Conservation (phyloP, 2,113 vertebrate species). For the Protobothrops mucrosquamatus region DNA sequence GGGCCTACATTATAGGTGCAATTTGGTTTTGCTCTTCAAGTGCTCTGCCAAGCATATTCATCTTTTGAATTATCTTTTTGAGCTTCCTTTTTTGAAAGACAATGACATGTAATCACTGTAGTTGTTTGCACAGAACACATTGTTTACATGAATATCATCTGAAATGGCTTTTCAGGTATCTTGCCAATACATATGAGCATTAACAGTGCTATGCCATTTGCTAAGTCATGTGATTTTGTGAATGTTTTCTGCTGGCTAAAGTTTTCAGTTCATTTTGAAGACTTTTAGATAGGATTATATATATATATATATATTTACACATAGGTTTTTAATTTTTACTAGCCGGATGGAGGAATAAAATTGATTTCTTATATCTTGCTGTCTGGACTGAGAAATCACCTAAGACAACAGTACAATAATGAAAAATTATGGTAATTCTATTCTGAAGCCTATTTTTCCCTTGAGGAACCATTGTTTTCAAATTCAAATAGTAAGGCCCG, state of each 20-base stretch:
- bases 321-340: not conserved
- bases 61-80: not conserved
- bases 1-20: not conserved
- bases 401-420: not conserved
- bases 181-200: not conserved
- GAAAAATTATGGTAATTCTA: not conserved
- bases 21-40: slow-evolving; percentile 38
- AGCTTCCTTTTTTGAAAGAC: slow-evolving; percentile 44
- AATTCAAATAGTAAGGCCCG: not conserved
- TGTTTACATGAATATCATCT: not conserved
- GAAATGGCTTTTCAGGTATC: not conserved
- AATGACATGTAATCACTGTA: slow-evolving; percentile 12
- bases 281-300: not conserved
- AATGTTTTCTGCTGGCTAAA: not conserved
- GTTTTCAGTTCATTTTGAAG: not conserved
- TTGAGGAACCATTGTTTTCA: not conserved
- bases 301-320: not conserved
- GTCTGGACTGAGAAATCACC: not conserved
- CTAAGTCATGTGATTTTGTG: not conserved
- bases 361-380: not conserved
- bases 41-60: slow-evolving; percentile 34
- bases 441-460: not conserved
- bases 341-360: not conserved
- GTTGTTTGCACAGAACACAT: slow-evolving; percentile 25
- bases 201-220: not conserved